Conservation (phyloP, 2,888 invertebrate species). For the Apocheima hispidaria region DNA sequence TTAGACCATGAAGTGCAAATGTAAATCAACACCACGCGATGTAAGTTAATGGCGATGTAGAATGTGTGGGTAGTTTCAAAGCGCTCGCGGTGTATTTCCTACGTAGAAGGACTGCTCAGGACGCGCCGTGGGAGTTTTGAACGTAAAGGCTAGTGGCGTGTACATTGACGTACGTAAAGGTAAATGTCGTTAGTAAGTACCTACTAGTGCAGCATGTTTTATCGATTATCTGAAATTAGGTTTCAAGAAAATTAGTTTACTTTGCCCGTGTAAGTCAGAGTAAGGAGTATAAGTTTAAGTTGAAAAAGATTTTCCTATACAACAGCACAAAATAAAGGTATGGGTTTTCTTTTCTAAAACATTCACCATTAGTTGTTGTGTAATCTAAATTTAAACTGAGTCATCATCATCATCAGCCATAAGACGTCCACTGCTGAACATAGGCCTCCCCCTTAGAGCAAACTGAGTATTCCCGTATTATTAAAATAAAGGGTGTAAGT, state of each 20-base stretch:
- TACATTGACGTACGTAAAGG: conserved; percentile 24
- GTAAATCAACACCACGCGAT: conserved; percentile 6
- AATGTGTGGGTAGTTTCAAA: conserved; percentile 19
- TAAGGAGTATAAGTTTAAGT: no score
- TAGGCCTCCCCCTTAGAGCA: no score
- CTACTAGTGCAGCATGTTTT: neutral
- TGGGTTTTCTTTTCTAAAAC: no score
- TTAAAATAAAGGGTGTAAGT: no score
- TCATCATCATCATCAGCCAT: no score
- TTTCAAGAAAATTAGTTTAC: neutral
- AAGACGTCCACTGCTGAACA: no score
- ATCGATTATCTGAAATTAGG: neutral
- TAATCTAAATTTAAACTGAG: no score
- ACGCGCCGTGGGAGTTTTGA: conserved; percentile 14
- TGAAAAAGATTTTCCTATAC: no score
- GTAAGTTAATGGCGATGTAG: conserved; percentile 5
- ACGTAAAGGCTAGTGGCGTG: conserved; percentile 21
- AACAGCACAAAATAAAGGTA: no score
- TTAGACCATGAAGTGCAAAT: conserved; percentile 15
- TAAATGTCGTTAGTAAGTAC: conserved; percentile 18
- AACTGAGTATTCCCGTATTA: no score
- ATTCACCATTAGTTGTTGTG: no score
- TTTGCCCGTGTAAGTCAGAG: no score
- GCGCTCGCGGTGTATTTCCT: conserved; percentile 14
- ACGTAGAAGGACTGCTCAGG: neutral